A percentile compares a stretch with the other conserved stretches of the same genome.
phyloP scores from a whole-genome alignment of 2,797 vertebrate species.

The Heteromormyrus szaboi region DNA sequence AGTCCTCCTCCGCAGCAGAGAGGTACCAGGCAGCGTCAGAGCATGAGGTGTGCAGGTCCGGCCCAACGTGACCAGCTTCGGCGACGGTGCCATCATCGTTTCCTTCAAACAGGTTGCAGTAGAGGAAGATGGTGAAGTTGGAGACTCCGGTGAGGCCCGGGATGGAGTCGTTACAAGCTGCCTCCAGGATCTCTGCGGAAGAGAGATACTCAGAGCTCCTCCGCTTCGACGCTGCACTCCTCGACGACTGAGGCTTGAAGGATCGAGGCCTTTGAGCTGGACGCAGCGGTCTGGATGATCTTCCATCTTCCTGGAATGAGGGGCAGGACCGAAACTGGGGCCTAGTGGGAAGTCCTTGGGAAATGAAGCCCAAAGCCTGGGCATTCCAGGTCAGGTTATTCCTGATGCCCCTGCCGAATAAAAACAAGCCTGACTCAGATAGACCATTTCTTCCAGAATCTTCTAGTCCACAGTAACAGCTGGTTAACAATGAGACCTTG shows the following conservation, averaged over 20 bases:
- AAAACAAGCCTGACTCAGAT: background rate
- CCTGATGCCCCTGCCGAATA: conserved; percentile 68
- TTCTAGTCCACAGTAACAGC: background rate
- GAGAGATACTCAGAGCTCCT: conserved; percentile 41
- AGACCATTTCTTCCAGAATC: background rate
- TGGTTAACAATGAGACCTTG: background rate
- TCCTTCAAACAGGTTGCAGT: conserved; percentile 74
- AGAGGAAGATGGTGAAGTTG: conserved; percentile 81
- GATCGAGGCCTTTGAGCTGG: conserved; percentile 29
- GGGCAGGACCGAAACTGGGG: conserved; percentile 69
- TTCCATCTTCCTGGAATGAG: conserved; percentile 33
- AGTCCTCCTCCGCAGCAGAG: conserved; percentile 72
- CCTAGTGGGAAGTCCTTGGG: conserved; percentile 61
- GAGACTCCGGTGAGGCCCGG: conserved; percentile 71
- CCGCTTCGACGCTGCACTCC: conserved; percentile 1
- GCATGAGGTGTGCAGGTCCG: conserved; percentile 67
- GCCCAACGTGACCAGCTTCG: conserved; percentile 44
- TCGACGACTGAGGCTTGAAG: conserved; percentile 18
- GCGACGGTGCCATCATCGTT: conserved; percentile 51
- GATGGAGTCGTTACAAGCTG: conserved; percentile 72
- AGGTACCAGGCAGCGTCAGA: conserved; percentile 79
- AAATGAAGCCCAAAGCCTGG: conserved; percentile 67
- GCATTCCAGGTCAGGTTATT: conserved; percentile 82
- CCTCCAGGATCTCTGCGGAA: conserved; percentile 68
- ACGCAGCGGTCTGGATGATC: conserved; percentile 19